phyloP scores from a whole-genome alignment of 2,888 invertebrate genomes.

The Carpatolechia fugitivella region DNA sequence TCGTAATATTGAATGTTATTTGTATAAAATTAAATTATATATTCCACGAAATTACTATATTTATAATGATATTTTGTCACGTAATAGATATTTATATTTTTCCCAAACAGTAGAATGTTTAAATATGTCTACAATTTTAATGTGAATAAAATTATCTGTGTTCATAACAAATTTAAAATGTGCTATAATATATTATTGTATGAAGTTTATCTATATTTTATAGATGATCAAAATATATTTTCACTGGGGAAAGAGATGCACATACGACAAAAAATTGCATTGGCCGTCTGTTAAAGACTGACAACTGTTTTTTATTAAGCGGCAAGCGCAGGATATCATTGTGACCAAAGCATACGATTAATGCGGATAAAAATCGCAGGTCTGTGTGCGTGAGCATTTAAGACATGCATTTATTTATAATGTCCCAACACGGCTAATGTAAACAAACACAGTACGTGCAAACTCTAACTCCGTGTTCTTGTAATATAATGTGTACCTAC shows the following conservation, averaged over 20 bases:
- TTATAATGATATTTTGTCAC: constrained; percentile 48
- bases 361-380: neutral
- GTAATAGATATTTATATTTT: constrained; percentile 55
- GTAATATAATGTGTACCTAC: neutral
- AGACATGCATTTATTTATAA: neutral
- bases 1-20: constrained; percentile 44
- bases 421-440: neutral
- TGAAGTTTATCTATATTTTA: constrained; percentile 50
- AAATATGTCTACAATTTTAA: constrained; percentile 64
- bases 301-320: constrained; percentile 20
- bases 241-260: neutral
- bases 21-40: constrained; percentile 51
- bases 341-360: neutral
- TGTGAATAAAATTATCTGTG: constrained; percentile 65
- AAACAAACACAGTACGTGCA: neutral
- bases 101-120: constrained; percentile 60
- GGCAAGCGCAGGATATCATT: constrained; percentile 10
- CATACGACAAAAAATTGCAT: neutral
- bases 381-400: neutral
- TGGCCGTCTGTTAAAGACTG: neutral
- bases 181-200: constrained; percentile 52
- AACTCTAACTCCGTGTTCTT: neutral
- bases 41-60: constrained; percentile 56
- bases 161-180: constrained; percentile 54
- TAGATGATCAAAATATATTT: constrained; percentile 17